Conservation (phyloP, 2,888 invertebrate genomes). For the Leucophenga montana region DNA sequence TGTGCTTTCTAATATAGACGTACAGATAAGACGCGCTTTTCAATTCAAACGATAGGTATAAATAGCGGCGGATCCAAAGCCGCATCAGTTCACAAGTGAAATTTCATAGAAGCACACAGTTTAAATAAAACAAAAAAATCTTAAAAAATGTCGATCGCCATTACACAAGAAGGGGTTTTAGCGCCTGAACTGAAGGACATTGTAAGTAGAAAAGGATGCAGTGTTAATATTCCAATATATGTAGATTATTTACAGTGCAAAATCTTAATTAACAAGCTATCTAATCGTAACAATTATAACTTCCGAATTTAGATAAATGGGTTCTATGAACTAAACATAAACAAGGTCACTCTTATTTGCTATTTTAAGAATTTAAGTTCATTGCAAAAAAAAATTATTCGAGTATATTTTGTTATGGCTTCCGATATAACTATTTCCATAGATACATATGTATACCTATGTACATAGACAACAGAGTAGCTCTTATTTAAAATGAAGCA, state of each 20-base stretch:
- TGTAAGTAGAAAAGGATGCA: conserved; percentile 53
- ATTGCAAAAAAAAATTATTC: neutral
- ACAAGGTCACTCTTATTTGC: conserved; percentile 12
- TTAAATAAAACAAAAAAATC: conserved; percentile 27
- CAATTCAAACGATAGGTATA: conserved; percentile 30
- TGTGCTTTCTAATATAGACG: too few species aligned
- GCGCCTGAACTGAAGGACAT: conserved; percentile 64
- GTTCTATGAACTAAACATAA: conserved; percentile 14
- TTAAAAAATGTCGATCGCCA: conserved; percentile 66
- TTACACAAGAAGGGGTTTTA: conserved; percentile 54
- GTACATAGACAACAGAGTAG: too few species aligned
- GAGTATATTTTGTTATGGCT: neutral
- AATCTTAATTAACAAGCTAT: conserved; percentile 32
- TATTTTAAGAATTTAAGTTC: neutral
- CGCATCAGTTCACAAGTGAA: conserved; percentile 46
- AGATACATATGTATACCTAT: too few species aligned
- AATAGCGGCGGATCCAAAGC: conserved; percentile 36
- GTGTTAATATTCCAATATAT: neutral
- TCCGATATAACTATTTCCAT: neutral
- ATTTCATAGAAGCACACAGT: conserved; percentile 32
- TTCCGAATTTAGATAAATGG: neutral
- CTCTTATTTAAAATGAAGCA: neutral
- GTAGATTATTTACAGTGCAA: neutral
- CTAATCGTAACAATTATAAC: too few species aligned
- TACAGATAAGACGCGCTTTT: conserved; percentile 12